Evolutionary conservation across 2,113 vertebrate species (phyloP).

Genomic region (Zosterops lateralis): DNA sequence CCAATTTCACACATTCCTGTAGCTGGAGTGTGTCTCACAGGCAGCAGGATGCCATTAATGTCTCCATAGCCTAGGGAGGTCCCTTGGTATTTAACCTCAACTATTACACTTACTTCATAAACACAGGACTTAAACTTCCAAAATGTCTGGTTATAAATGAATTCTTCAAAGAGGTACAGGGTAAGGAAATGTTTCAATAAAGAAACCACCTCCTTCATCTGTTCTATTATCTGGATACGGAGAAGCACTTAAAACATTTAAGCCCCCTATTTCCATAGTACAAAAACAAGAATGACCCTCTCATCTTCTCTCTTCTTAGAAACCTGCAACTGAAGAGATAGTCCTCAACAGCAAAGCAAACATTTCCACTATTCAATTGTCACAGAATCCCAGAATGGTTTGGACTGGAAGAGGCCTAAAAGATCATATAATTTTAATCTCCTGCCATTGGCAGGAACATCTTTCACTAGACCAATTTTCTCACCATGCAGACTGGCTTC

Average conservation of each 20-base stretch:
- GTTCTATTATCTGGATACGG: slow-evolving; percentile 41
- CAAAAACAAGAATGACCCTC: not conserved
- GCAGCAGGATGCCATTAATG: slow-evolving; percentile 23
- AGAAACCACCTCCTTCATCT: not conserved
- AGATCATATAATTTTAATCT: not conserved
- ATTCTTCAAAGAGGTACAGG: not conserved
- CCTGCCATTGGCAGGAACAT: not conserved
- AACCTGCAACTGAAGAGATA: not conserved
- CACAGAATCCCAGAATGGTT: not conserved
- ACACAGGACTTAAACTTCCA: not conserved
- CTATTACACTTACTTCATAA: slow-evolving; percentile 33
- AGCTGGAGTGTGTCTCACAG: slow-evolving; percentile 27
- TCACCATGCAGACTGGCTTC: not conserved
- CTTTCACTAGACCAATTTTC: not conserved
- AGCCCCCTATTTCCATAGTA: not conserved
- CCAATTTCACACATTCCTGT: slow-evolving; percentile 65
- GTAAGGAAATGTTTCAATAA: slow-evolving; percentile 6
- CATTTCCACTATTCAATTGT: not conserved
- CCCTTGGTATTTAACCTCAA: not conserved
- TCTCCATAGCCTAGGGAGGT: not conserved
- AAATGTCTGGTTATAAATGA: slow-evolving; percentile 34
- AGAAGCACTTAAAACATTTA: slow-evolving; percentile 17
- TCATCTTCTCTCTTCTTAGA: not conserved
- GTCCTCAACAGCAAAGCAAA: not conserved
- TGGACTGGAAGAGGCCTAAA: not conserved